Percentiles rank a stretch among this genome's conserved stretches.
Conservation (phyloP, 2,888 invertebrate genomes). For the Trachelus troglodyta region DNA sequence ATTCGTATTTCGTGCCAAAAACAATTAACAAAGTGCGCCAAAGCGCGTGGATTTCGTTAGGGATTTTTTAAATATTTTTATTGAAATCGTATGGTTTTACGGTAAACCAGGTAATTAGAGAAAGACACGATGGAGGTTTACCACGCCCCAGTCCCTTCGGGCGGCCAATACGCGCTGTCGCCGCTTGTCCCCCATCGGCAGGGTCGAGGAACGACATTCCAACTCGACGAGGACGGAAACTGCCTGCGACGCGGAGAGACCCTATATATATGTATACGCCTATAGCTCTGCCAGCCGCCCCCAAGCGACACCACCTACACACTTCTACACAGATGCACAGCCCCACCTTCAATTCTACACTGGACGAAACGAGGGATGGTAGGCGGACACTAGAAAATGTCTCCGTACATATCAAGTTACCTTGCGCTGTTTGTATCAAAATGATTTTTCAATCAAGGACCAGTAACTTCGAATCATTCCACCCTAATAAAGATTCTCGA, state of each 20-base stretch:
- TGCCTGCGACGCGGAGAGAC: not conserved
- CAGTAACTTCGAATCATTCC: not conserved
- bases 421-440: not conserved
- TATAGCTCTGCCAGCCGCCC: constrained; percentile 10
- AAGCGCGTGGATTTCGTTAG: not conserved
- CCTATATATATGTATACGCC: constrained; percentile 5
- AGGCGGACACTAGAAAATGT: constrained; percentile 39
- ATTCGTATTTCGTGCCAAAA: not conserved
- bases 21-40: not conserved
- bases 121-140: constrained; percentile 60
- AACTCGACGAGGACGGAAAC: constrained; percentile 42
- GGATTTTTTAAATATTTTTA: not conserved
- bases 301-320: constrained; percentile 13
- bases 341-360: constrained; percentile 16
- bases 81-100: not conserved
- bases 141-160: constrained; percentile 63
- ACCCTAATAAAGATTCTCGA: not conserved
- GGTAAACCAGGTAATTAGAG: constrained; percentile 45
- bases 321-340: not conserved
- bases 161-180: constrained; percentile 61
- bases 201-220: constrained; percentile 53
- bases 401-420: not conserved
- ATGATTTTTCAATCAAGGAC: not conserved
- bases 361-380: constrained; percentile 32
- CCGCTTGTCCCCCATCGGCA: constrained; percentile 33